phyloP scores from a whole-genome alignment of 2,113 vertebrate species.

The Neolamprologus toae region DNA sequence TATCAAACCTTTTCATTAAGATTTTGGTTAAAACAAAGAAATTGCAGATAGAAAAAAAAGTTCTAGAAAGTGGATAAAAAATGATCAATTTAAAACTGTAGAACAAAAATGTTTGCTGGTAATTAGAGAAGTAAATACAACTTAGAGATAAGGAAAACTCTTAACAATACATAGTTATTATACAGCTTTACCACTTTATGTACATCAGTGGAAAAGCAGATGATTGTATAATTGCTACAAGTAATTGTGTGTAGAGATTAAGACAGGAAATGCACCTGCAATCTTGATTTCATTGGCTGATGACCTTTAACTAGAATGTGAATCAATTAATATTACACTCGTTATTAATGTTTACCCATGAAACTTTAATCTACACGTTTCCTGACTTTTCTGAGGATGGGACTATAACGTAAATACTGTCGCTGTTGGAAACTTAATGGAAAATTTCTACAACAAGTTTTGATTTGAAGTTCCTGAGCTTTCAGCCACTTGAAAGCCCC shows the following conservation, averaged over 20 bases:
- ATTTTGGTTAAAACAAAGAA: neutral
- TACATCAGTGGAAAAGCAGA: neutral
- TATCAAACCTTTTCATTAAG: neutral
- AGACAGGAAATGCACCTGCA: neutral
- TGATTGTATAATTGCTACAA: neutral
- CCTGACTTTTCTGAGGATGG: neutral
- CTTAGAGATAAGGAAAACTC: neutral
- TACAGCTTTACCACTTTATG: neutral
- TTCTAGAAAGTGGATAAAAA: neutral
- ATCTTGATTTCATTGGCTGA: neutral
- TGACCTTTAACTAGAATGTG: neutral
- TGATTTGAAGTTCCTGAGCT: neutral
- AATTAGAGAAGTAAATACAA: neutral
- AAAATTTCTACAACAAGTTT: neutral
- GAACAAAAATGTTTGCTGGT: neutral
- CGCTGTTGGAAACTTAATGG: neutral
- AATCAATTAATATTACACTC: neutral
- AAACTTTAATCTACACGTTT: neutral
- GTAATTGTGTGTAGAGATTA: neutral
- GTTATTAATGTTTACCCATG: neutral
- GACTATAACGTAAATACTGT: neutral
- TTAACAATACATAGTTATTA: neutral
- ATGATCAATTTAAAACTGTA: neutral
- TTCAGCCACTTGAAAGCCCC: neutral
- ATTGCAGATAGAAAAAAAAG: neutral